These are phyloP conservation scores for Ciona savignyi DNA, from an alignment of 23 tunicate genomes.

Conservation along the genomic window DNA sequence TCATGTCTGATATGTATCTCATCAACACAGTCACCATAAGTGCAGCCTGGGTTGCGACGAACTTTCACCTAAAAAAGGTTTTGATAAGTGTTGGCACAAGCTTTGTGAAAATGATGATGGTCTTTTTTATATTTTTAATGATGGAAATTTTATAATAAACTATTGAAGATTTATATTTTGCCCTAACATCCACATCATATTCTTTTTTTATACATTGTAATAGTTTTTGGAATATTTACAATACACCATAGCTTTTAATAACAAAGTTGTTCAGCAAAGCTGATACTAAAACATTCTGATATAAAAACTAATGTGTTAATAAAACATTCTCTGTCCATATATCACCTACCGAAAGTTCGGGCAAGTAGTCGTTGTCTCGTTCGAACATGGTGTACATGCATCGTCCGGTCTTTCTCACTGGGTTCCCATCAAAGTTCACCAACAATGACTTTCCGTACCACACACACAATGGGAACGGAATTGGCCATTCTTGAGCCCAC, in stretches of 20 bases:
- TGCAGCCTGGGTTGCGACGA: conserved; percentile 8
- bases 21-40: conserved; percentile 6
- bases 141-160: too few relatives aligned
- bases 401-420: conserved; percentile 1
- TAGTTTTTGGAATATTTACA: too few relatives aligned
- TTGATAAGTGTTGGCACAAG: too few relatives aligned
- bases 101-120: too few relatives aligned
- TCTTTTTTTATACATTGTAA: too few relatives aligned
- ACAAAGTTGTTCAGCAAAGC: too few relatives aligned
- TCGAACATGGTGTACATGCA: conserved; percentile 25
- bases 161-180: too few relatives aligned
- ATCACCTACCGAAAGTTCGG: background rate
- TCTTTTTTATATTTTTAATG: too few relatives aligned
- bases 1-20: conserved; percentile 1
- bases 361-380: background rate
- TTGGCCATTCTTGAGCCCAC: conserved; percentile 1
- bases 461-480: background rate
- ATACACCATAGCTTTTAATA: too few relatives aligned
- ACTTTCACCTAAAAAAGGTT: conserved; percentile 8
- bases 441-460: conserved; percentile 5
- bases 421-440: conserved; percentile 7
- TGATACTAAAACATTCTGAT: too few relatives aligned
- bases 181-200: too few relatives aligned
- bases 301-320: too few relatives aligned
- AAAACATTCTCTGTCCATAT: background rate